These are phyloP conservation scores for Morinoia aosen DNA, from an alignment of 2,888 invertebrate genomes.

Conservation along the genomic window DNA sequence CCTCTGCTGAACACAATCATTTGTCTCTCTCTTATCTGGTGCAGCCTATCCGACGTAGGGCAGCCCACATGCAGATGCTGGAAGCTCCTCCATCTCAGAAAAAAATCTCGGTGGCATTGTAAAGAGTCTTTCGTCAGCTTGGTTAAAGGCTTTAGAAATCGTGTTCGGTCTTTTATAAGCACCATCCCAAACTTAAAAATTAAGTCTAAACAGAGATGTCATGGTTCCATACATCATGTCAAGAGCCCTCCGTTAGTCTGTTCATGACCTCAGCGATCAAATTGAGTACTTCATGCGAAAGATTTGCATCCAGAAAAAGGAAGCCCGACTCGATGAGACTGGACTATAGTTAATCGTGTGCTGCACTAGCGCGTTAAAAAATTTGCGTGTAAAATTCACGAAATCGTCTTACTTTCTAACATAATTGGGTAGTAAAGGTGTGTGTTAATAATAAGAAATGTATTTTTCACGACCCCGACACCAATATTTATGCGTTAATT, in stretches of 20 bases:
- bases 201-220: background rate
- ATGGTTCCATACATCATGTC: background rate
- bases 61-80: background rate
- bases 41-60: conserved; percentile 5
- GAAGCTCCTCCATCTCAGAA: background rate
- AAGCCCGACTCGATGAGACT: no score
- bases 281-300: background rate
- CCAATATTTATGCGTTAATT: no score
- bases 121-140: background rate
- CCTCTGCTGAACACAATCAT: conserved; percentile 44
- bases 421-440: no score
- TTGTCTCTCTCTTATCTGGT: conserved; percentile 45
- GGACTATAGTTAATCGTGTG: no score
- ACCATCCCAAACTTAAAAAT: background rate
- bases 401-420: no score
- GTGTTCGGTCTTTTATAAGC: background rate
- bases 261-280: background rate
- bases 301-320: no score
- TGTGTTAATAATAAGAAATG: no score
- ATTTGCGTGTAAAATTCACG: no score
- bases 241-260: background rate
- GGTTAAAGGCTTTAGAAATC: background rate
- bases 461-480: no score
- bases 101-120: background rate
- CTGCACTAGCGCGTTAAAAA: no score